Base-by-base conservation (phyloP, 2,113 vertebrate species). In the Lepidothrix coronata region DNA sequence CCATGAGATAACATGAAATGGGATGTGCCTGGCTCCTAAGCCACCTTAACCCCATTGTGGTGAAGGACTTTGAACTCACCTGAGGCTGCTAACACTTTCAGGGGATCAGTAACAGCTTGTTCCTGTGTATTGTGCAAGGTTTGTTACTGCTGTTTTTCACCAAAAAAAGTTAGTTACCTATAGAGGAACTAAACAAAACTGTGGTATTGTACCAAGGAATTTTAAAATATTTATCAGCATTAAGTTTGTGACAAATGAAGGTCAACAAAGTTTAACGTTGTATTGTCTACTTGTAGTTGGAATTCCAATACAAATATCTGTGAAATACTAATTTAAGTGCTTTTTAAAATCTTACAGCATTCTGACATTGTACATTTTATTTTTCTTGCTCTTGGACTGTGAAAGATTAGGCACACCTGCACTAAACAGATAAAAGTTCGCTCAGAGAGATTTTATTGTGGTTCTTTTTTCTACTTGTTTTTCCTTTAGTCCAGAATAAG, bases 371-470 rank as follows among this genome's bases (percentile, higher is more conserved):
- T 46, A 59, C 28, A 35, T 70, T 94, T 84, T 79, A 67, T 85
- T 90, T 90, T 91, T 72, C 77, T 87, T 62, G 31, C 55, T 67
- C 48, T 91, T 62, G 57, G 70, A 46, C 84, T 93, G 25, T 78
- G 73, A 67, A 89, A 94, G 87, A 89, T 95, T 81, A 89, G 87
- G 43, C 81, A 89, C 73, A 87, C 74, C 84, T 94, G 83, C 52
- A 86, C 51, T 63, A 89, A 92, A 88, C 25, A 84, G 68, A 92
- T 81, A 91, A 91, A 88, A 91, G 35, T 88, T 93, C 0, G 4
- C 72, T 91, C 0, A 0, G 37, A 90, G 91, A 95, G 68, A 91
- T 92, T 61, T 84, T 93, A 83, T 35, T 86, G 52, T 83, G 23
- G 9, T 11, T 84, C 23, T 74, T 81, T 74, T 93, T 79, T 37